phyloP scores from a whole-genome alignment of 1,140 invertebrate species.

The Cyclargus thomasi region DNA sequence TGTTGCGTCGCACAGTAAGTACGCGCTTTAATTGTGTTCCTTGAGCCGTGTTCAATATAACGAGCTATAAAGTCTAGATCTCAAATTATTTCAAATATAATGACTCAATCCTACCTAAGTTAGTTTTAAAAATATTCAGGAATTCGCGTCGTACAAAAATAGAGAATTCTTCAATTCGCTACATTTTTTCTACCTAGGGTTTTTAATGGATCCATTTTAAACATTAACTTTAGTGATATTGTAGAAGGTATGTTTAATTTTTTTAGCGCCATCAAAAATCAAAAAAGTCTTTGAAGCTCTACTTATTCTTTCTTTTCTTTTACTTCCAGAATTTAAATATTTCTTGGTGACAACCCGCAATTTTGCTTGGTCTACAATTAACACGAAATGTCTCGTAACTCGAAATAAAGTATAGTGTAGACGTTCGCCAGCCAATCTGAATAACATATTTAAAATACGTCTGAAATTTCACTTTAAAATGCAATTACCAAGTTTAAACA shows the following conservation, averaged over 20 bases:
- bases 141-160: too few species aligned
- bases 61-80: constrained; percentile 38
- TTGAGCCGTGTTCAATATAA: constrained; percentile 42
- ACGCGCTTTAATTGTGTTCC: constrained; percentile 27
- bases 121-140: background rate
- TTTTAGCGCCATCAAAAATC: too few species aligned
- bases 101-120: background rate
- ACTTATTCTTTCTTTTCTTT: too few species aligned
- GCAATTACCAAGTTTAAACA: constrained; percentile 24
- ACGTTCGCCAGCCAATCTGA: constrained; percentile 5
- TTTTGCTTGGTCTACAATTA: background rate
- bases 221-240: too few species aligned
- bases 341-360: background rate
- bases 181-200: too few species aligned
- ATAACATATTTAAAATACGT: constrained; percentile 17
- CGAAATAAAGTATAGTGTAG: background rate
- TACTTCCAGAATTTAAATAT: background rate
- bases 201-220: too few species aligned
- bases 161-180: too few species aligned
- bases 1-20: constrained; percentile 2
- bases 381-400: background rate
- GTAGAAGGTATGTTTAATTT: too few species aligned
- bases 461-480: constrained; percentile 23
- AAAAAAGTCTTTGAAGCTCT: too few species aligned
- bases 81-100: constrained; percentile 23